Evolutionary conservation across 2,113 vertebrate genomes (phyloP).

Genomic region (Circaetus cinerascens): DNA sequence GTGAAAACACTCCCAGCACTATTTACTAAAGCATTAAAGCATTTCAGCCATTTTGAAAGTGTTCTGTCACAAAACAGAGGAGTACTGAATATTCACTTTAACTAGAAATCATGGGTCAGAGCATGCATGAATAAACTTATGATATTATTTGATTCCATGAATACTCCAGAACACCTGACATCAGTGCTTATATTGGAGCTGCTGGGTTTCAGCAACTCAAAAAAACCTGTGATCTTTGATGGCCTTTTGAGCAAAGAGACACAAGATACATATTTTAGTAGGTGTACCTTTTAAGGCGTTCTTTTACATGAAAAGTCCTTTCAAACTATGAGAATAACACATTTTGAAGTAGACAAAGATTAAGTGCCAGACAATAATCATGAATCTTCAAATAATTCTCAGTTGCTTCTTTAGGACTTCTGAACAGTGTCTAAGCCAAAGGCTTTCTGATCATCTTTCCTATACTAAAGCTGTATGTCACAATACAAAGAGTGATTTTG

Average conservation of each 20-base stretch:
- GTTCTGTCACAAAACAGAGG: background rate
- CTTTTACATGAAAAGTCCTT: background rate
- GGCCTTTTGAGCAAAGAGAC: background rate
- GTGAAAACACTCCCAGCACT: background rate
- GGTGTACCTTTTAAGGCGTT: background rate
- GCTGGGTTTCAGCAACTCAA: background rate
- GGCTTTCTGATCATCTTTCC: background rate
- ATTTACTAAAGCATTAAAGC: background rate
- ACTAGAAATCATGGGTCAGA: background rate
- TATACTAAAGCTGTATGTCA: background rate
- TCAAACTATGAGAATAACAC: background rate
- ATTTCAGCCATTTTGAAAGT: background rate
- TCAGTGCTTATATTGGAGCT: background rate
- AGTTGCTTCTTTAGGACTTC: background rate
- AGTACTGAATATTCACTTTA: background rate
- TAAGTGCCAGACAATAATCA: background rate
- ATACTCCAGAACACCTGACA: background rate
- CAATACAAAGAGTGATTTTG: background rate
- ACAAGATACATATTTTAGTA: background rate
- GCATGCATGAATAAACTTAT: background rate
- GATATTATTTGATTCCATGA: background rate
- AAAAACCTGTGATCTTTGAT: fast-evolving
- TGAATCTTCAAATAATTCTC: background rate
- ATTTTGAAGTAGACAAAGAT: background rate
- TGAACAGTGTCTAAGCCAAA: background rate